Percentiles rank a stretch among this genome's conserved stretches.
These are phyloP conservation scores for Drosophila lowei DNA, from an alignment of 1,140 invertebrate species.

Conservation along the genomic window DNA sequence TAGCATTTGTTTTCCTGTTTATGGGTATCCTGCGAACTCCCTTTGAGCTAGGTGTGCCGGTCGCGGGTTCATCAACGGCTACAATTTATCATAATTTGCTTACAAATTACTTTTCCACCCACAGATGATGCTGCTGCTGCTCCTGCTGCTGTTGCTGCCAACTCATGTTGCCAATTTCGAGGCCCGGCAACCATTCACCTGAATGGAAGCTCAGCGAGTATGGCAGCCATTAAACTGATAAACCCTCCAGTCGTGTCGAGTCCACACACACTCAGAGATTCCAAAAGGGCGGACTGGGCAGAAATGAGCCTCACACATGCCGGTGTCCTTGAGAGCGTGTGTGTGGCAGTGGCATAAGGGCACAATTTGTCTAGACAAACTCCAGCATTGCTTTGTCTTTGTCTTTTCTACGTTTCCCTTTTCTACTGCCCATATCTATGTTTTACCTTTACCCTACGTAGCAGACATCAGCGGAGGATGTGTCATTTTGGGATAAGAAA, in stretches of 20 bases:
- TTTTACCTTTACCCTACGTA: slow-evolving; percentile 23
- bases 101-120: slow-evolving; percentile 66
- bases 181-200: not conserved
- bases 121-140: slow-evolving; percentile 25
- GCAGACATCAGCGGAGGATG: not conserved
- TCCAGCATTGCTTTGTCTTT: slow-evolving; percentile 40
- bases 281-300: not conserved
- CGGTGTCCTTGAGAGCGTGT: slow-evolving; percentile 5
- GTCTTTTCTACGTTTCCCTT: slow-evolving; percentile 13
- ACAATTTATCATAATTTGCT: slow-evolving; percentile 78
- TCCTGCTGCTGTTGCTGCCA: slow-evolving; percentile 16
- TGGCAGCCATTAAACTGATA: slow-evolving; percentile 78
- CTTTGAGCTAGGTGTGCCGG: slow-evolving; percentile 31
- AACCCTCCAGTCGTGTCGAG: slow-evolving; percentile 40
- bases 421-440: not conserved
- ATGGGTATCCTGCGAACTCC: slow-evolving; percentile 2
- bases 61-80: slow-evolving; percentile 26
- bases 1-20: slow-evolving; percentile 7
- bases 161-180: slow-evolving; percentile 72
- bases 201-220: slow-evolving; percentile 57
- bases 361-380: slow-evolving; percentile 72
- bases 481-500: not conserved
- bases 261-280: slow-evolving; percentile 5
- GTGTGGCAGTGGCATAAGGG: slow-evolving; percentile 42
- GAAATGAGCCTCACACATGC: slow-evolving; percentile 3